Evolutionary conservation across 2,797 vertebrate species (phyloP).

Genomic region (Darevskia mixta): DNA sequence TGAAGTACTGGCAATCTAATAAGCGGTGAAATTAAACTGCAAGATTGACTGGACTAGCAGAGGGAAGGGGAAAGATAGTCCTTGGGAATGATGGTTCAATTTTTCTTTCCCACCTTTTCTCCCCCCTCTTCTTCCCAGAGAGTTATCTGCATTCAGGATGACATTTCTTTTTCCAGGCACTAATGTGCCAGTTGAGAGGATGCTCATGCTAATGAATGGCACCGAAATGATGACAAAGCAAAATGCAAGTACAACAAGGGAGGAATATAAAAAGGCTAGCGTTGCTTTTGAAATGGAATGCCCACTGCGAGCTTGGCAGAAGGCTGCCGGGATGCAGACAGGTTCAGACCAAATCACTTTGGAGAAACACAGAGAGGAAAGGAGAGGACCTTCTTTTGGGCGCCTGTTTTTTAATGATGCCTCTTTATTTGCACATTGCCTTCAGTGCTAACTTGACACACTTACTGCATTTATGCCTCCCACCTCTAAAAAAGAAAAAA

Average conservation of each 20-base stretch:
- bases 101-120: not conserved
- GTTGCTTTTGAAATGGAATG: slow-evolving; percentile 58
- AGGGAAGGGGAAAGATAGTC: not conserved
- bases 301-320: slow-evolving; percentile 47
- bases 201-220: slow-evolving; percentile 48
- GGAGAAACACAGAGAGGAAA: slow-evolving; percentile 18
- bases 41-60: slow-evolving; percentile 1
- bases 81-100: slow-evolving; percentile 10
- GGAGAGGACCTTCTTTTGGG: slow-evolving; percentile 19
- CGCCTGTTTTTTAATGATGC: slow-evolving; percentile 18
- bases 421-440: slow-evolving; percentile 13
- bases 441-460: not conserved
- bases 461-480: not conserved
- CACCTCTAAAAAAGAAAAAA: not conserved
- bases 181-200: slow-evolving; percentile 53
- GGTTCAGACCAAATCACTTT: slow-evolving; percentile 55
- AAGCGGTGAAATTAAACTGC: slow-evolving; percentile 44
- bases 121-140: not conserved
- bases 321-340: slow-evolving; percentile 44
- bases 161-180: slow-evolving; percentile 45
- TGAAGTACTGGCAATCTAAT: slow-evolving; percentile 44
- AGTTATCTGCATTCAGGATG: slow-evolving; percentile 45
- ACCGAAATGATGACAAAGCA: slow-evolving; percentile 60
- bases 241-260: slow-evolving; percentile 42
- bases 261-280: slow-evolving; percentile 57